Evolutionary conservation across 2,888 invertebrate species (phyloP).

Genomic region (Nymphalis polychloros): DNA sequence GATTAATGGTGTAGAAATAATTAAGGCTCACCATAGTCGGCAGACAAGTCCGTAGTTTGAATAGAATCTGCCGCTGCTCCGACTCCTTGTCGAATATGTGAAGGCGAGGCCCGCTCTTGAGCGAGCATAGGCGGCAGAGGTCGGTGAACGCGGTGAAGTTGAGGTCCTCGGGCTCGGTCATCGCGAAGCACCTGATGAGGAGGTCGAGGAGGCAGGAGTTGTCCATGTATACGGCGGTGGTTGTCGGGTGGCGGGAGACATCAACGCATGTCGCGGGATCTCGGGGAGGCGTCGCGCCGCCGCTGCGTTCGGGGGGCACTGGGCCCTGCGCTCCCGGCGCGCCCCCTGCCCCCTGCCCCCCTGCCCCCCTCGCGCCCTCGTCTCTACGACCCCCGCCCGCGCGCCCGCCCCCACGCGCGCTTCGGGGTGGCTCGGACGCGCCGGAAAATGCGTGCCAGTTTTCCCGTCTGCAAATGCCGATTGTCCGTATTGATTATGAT

Average conservation of each 20-base stretch:
- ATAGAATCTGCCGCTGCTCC: slow-evolving; percentile 86
- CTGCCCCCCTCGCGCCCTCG: slow-evolving; percentile 46
- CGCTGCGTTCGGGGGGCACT: slow-evolving; percentile 79
- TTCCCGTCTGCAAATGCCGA: slow-evolving; percentile 68
- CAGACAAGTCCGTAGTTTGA: slow-evolving; percentile 86
- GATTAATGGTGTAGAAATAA: slow-evolving; percentile 33
- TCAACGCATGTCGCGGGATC: slow-evolving; percentile 76
- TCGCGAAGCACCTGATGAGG: slow-evolving; percentile 82
- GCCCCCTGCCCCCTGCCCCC: slow-evolving; percentile 50
- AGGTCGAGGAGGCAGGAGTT: slow-evolving; percentile 83
- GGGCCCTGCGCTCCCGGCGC: slow-evolving; percentile 57
- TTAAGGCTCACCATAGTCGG: slow-evolving; percentile 83
- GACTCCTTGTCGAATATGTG: slow-evolving; percentile 88
- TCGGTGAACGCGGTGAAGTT: slow-evolving; percentile 86
- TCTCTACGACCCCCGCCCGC: slow-evolving; percentile 45
- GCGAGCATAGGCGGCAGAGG: slow-evolving; percentile 86
- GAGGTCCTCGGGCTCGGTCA: slow-evolving; percentile 85
- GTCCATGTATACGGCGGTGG: slow-evolving; percentile 79
- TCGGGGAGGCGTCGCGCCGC: slow-evolving; percentile 78
- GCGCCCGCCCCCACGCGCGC: slow-evolving; percentile 44
- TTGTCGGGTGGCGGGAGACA: slow-evolving; percentile 74
- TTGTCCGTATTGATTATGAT: slow-evolving; percentile 59
- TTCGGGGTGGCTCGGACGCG: slow-evolving; percentile 54
- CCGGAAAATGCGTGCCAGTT: slow-evolving; percentile 75
- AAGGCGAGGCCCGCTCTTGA: slow-evolving; percentile 85